Conservation (phyloP, 2,113 vertebrate species). For the Hemichromis elongatus region DNA sequence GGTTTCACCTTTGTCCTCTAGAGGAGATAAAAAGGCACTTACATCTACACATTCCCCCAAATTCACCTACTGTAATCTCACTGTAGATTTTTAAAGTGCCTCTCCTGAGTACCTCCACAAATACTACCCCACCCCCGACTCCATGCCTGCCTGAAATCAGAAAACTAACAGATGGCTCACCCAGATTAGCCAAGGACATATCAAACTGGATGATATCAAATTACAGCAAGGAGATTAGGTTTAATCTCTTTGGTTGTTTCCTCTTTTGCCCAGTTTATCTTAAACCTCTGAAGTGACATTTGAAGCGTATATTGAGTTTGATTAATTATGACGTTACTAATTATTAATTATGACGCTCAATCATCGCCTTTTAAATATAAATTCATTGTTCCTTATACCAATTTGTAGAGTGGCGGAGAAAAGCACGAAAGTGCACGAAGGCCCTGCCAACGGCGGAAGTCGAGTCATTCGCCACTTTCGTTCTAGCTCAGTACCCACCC, state of each 20-base stretch:
- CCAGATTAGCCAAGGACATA: constrained; percentile 68
- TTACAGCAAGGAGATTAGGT: constrained; percentile 58
- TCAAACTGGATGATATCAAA: constrained; percentile 63
- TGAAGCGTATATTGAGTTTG: constrained; percentile 1
- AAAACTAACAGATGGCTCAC: constrained; percentile 66
- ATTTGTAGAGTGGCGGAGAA: constrained; percentile 79
- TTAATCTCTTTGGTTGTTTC: constrained; percentile 44
- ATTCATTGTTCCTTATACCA: constrained; percentile 22
- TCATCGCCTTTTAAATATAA: not conserved
- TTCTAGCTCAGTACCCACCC: constrained; percentile 76
- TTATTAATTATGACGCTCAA: not conserved
- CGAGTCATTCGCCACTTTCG: constrained; percentile 77
- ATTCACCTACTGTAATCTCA: not conserved
- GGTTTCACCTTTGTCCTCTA: not conserved
- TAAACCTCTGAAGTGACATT: constrained; percentile 14
- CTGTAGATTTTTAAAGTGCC: not conserved
- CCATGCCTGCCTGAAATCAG: not conserved
- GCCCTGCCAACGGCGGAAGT: constrained; percentile 55
- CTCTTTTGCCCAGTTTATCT: constrained; percentile 43
- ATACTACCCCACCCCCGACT: not conserved
- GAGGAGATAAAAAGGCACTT: not conserved
- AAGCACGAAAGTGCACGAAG: constrained; percentile 70
- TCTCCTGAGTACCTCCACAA: not conserved
- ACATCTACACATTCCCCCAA: not conserved
- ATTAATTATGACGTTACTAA: not conserved